A percentile compares a stretch with the other conserved stretches of the same genome.
Evolutionary conservation across 2,113 vertebrate species (phyloP).

Genomic region (Pterocles burchelli): DNA sequence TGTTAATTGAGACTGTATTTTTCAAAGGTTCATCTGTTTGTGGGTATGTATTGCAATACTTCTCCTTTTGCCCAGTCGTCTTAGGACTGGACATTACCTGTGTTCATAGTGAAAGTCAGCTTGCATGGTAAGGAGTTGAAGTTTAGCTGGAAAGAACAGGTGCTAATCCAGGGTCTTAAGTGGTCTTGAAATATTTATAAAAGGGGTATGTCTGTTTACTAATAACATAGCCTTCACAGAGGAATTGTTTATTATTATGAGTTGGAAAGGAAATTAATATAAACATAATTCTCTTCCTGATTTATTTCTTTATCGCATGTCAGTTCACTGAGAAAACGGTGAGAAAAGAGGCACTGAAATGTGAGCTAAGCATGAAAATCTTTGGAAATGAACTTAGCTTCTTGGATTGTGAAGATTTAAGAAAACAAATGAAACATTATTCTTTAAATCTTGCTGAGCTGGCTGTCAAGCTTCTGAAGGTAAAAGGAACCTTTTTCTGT

Average conservation of each 20-base stretch:
- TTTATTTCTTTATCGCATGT: not conserved
- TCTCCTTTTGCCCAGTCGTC: not conserved
- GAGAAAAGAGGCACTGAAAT: conserved; percentile 55
- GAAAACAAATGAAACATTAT: conserved; percentile 65
- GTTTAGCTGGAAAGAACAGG: not conserved
- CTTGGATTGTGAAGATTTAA: conserved; percentile 77
- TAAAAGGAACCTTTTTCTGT: conserved; percentile 35
- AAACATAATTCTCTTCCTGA: not conserved
- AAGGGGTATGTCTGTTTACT: not conserved
- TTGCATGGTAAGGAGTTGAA: not conserved
- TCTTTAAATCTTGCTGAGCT: conserved; percentile 81
- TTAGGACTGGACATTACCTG: not conserved
- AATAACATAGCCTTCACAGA: not conserved
- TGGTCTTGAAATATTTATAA: not conserved
- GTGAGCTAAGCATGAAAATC: conserved; percentile 81
- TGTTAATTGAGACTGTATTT: not conserved
- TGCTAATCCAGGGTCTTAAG: not conserved
- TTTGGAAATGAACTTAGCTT: conserved; percentile 85
- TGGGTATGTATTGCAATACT: not conserved
- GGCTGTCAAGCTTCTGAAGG: conserved; percentile 84
- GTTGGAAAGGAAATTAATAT: not conserved
- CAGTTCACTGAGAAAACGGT: conserved; percentile 72
- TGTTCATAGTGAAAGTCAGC: not conserved
- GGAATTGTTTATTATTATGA: not conserved
- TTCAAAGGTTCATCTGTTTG: not conserved